Base-by-base conservation (phyloP, 2,797 vertebrate genomes). In the Lacerta viridis region DNA sequence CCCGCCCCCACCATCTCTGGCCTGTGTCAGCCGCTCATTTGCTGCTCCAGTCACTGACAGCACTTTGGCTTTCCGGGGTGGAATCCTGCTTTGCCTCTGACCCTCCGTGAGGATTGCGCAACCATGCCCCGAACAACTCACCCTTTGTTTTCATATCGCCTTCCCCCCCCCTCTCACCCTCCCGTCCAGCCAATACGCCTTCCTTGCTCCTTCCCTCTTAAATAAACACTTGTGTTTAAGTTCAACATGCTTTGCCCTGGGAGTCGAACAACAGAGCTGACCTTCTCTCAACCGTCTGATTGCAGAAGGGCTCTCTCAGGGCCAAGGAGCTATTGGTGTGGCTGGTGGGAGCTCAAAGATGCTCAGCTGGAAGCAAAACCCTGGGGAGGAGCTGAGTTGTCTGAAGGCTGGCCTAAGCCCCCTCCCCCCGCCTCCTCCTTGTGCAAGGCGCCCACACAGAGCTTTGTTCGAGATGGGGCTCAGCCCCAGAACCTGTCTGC, bases 191-290 rank as follows among this genome's bases (percentile, higher is more conserved):
- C 41, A 33, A 17, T 0, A 17, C 18, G 59, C 36, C 33, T 10
- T 71, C 23, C 50, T 41, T 27, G 74, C 41, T 23, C 41, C 74
- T 71, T 71, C 6, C 64, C 33, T 78, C 64, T 69, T 69, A 84
- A 88, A 39, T 50, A 83, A 88, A 76, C 72, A 55, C 41, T 66
- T 29, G 3, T 41, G 66, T 71, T 74, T n/a, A 43, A 72, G 69
- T 9, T 27, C 13, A 17, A 39, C 4, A 50, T 43, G 29, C 61
- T 64, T 64, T 46, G 79, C 39, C 36, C 33, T 36, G 80, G 69
- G 79, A 43, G 23, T 55, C 66, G 17, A 41, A 85, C 39, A n/a
- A 33, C 29, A 20, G 61, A n/a, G 7, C 27, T 46, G 27, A 7
- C 55, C 75, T 68, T 29, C 36, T 23, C 23, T 15, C 61, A 50